Base-by-base conservation (phyloP, 2,113 vertebrate species). In the Menidia beryllina region DNA sequence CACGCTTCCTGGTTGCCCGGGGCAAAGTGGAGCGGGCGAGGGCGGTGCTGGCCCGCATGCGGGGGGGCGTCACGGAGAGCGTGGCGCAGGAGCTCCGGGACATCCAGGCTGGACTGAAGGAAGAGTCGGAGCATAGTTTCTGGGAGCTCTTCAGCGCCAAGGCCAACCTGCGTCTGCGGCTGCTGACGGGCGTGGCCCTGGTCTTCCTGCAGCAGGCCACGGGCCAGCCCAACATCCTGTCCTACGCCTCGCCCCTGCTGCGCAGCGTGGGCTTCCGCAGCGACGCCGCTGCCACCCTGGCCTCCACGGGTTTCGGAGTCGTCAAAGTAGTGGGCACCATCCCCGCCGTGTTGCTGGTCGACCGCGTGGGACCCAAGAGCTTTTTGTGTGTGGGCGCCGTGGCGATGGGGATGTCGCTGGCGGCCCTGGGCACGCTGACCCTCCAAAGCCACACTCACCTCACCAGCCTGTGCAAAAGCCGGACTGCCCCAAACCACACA, bases 171-270 rank as follows among this genome's bases (percentile, higher is more conserved):
- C 94, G 96, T 24, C 90, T 90, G 2, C 92, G 97, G 51, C 81
- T 99, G 63, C 90, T 97, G 25, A 95, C 95, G 12, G 97, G 97
- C 1, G 85, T 95, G 21, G 88, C 82, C 0, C 47, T 99, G 47
- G 96, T 95, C 7, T 96, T 98, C 89, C 97, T 99, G 81, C 95
- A 97, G 73, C 97, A 99, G 88, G 92, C 87, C 2, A 98, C 97
- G 0, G 97, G 97, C 3, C 97, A 99, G 73, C 97, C 97, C 34
- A 98, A 97, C 82, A 93, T 99, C 84, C 89, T 99, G 30, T 96
- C 95, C 75, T 99, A 99, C 11, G 96, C 97, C n/a, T 98, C 97
- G 0, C 97, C 96, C 2, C 92, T 99, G 51, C 91, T 99, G 72
- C 97, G 93, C 65, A 96, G 96, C 0, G 95, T 98, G 59, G 97